Percentiles rank a stretch among this genome's conserved stretches.
Evolutionary conservation across 2,888 invertebrate species (phyloP).

Genomic region (Parnassius apollo): DNA sequence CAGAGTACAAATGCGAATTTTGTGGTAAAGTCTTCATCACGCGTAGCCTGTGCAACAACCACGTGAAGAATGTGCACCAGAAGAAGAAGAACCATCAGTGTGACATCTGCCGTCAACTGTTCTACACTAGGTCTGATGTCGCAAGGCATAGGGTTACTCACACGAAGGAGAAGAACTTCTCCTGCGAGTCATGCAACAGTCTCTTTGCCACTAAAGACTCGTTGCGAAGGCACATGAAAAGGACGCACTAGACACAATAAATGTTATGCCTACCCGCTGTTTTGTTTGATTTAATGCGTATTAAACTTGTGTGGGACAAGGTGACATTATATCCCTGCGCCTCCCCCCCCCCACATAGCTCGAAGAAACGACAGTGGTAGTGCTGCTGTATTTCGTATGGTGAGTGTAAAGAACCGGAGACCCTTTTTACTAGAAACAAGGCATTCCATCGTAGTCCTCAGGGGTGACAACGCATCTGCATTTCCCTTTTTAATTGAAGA

Average conservation of each 20-base stretch:
- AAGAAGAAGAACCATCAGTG: conserved; percentile 66
- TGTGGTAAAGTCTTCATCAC: conserved; percentile 64
- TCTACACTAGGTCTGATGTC: conserved; percentile 64
- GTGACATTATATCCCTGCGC: no score
- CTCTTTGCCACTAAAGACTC: conserved; percentile 64
- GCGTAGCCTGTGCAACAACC: conserved; percentile 60
- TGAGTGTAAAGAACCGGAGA: no score
- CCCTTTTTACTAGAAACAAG: no score
- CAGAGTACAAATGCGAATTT: conserved; percentile 53
- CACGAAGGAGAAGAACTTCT: conserved; percentile 58
- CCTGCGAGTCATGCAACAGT: conserved; percentile 53
- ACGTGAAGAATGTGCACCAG: conserved; percentile 62
- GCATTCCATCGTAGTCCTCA: no score
- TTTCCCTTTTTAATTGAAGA: no score
- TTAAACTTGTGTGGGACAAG: no score
- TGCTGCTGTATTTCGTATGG: no score
- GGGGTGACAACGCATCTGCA: no score
- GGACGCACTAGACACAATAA: conserved; percentile 2
- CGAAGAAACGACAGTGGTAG: no score
- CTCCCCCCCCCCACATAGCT: no score
- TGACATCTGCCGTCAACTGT: conserved; percentile 57
- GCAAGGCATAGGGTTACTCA: conserved; percentile 59
- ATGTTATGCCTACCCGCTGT: not conserved
- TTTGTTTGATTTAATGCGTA: no score
- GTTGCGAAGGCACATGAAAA: conserved; percentile 52